phyloP scores from a whole-genome alignment of 2,888 invertebrate species.

The Neoitamus cyanurus region DNA sequence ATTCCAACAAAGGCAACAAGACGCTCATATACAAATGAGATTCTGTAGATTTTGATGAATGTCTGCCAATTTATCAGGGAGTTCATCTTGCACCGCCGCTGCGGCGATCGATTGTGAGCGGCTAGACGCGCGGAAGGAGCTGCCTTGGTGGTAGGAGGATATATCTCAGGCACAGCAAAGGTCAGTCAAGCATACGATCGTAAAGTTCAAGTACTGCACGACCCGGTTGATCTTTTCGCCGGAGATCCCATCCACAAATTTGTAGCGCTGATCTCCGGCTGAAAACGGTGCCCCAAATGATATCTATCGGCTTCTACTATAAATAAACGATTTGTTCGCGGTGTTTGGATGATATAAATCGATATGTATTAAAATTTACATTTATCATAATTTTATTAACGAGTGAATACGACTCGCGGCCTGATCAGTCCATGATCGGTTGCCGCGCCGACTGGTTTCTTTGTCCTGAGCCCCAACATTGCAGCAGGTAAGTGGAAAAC shows the following conservation, averaged over 20 bases:
- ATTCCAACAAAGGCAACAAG: constrained; percentile 38
- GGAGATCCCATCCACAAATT: constrained; percentile 27
- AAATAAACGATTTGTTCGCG: constrained; percentile 43
- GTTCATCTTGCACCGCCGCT: constrained; percentile 32
- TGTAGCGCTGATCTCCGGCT: constrained; percentile 6
- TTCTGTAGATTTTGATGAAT: constrained; percentile 49
- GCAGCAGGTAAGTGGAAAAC: constrained; percentile 33
- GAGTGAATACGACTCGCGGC: constrained; percentile 10
- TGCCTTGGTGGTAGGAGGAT: constrained; percentile 24
- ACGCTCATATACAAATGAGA: constrained; percentile 37
- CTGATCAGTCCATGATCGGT: constrained; percentile 36
- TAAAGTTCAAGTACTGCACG: constrained; percentile 44
- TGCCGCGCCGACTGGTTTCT: constrained; percentile 16
- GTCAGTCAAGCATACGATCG: constrained; percentile 28
- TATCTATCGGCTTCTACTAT: constrained; percentile 24
- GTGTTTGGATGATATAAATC: constrained; percentile 45
- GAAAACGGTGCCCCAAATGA: constrained; percentile 25
- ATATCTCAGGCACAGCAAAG: constrained; percentile 25
- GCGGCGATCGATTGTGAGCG: constrained; percentile 30
- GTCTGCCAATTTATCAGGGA: constrained; percentile 48
- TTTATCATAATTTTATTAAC: constrained; percentile 46
- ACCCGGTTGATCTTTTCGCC: constrained; percentile 25
- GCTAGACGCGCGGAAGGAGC: constrained; percentile 30
- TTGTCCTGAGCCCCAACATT: constrained; percentile 3
- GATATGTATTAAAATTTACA: constrained; percentile 42